These are phyloP conservation scores for Istiophorus platypterus DNA, from an alignment of 2,113 vertebrate genomes.

Conservation along the genomic window DNA sequence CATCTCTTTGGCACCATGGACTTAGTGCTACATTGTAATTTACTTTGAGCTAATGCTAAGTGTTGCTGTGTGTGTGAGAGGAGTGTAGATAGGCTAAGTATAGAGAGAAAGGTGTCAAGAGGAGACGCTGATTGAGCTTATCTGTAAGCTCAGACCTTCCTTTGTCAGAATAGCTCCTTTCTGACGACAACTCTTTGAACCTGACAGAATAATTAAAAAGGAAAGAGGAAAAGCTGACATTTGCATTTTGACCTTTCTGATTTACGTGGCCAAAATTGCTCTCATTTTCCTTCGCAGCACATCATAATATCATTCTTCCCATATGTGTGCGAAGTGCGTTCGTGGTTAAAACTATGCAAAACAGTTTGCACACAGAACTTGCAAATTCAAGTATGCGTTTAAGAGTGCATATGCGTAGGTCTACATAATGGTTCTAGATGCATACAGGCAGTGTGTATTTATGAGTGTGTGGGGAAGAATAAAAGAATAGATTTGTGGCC, in stretches of 20 bases:
- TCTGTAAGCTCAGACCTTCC: constrained; percentile 81
- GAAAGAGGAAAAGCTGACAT: constrained; percentile 72
- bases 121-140: constrained; percentile 79
- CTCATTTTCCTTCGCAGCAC: constrained; percentile 61
- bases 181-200: constrained; percentile 82
- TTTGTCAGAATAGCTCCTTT: constrained; percentile 67
- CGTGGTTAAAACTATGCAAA: constrained; percentile 10
- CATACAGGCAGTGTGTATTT: constrained; percentile 38
- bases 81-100: constrained; percentile 53
- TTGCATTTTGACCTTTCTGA: constrained; percentile 86
- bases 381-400: constrained; percentile 29
- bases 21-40: constrained; percentile 69
- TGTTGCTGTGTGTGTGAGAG: constrained; percentile 52
- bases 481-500: constrained; percentile 79
- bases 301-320: constrained; percentile 60
- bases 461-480: constrained; percentile 50
- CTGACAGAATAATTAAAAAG: constrained; percentile 86
- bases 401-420: constrained; percentile 29
- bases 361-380: no score
- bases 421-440: constrained; percentile 36
- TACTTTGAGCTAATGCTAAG: constrained; percentile 65
- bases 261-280: constrained; percentile 72
- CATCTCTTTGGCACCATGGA: constrained; percentile 48
- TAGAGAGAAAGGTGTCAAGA: constrained; percentile 73
- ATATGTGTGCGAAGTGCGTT: constrained; percentile 33